These are phyloP conservation scores for Sympetrum striolatum DNA, from an alignment of 2,888 invertebrate genomes.

Conservation along the genomic window DNA sequence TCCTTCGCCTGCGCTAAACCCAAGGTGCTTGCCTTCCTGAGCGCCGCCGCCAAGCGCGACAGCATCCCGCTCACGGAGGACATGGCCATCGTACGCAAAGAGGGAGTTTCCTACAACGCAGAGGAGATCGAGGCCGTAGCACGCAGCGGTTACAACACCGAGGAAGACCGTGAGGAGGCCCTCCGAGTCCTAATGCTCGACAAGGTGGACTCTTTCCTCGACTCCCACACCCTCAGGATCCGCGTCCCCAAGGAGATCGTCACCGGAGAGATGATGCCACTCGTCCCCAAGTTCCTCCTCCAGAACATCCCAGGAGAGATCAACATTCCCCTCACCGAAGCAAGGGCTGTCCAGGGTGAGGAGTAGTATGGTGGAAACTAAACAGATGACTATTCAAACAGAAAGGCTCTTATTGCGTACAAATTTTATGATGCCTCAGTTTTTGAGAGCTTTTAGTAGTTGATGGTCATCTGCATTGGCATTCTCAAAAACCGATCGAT, in stretches of 20 bases:
- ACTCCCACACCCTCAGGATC: slow-evolving; percentile 76
- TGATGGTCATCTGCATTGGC: no score
- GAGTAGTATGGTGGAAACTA: not conserved
- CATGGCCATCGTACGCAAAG: slow-evolving; percentile 42
- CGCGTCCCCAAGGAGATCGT: slow-evolving; percentile 73
- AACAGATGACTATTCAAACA: no score
- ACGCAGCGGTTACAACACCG: slow-evolving; percentile 56
- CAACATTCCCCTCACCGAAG: slow-evolving; percentile 72
- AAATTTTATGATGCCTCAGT: no score
- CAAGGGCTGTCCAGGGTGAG: slow-evolving; percentile 58
- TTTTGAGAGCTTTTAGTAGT: no score
- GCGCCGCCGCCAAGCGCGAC: slow-evolving; percentile 52
- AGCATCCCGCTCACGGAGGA: slow-evolving; percentile 44
- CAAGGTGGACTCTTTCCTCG: slow-evolving; percentile 75
- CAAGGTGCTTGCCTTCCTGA: slow-evolving; percentile 78
- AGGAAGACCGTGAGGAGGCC: slow-evolving; percentile 61
- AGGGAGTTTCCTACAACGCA: not conserved
- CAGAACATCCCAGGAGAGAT: slow-evolving; percentile 71
- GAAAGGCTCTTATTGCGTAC: no score
- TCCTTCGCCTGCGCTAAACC: slow-evolving; percentile 79
- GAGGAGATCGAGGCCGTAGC: not conserved
- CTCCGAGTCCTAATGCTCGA: slow-evolving; percentile 68
- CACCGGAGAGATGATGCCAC: slow-evolving; percentile 59
- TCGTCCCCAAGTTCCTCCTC: slow-evolving; percentile 71
- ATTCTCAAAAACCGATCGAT: no score